Conservation (phyloP, 1,140 invertebrate species). For the Brachionus calyciflorus region DNA sequence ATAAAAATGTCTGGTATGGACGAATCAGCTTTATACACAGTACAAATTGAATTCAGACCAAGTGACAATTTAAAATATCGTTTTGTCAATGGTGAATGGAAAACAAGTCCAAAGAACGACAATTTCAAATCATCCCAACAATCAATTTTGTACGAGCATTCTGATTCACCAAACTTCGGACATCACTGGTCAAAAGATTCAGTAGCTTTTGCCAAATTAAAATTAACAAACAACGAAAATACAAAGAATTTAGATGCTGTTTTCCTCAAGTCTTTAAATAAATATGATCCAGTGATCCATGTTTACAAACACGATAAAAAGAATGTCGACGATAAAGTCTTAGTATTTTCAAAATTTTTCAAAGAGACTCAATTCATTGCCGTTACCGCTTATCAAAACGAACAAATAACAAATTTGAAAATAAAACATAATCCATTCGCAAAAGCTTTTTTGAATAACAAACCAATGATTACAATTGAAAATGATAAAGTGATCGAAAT, state of each 20-base stretch:
- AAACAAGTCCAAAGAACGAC: slow-evolving; percentile 39
- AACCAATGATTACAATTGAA: slow-evolving; percentile 28
- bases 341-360: slow-evolving; percentile 92
- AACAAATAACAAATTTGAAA: slow-evolving; percentile 52
- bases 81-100: slow-evolving; percentile 45
- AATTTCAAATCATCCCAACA: slow-evolving; percentile 2
- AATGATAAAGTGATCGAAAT: slow-evolving; percentile 2
- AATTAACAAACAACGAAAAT: slow-evolving; percentile 46
- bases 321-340: slow-evolving; percentile 24
- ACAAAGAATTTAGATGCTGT: slow-evolving; percentile 63
- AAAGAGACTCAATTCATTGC: slow-evolving; percentile 99
- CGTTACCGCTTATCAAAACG: slow-evolving; percentile 62
- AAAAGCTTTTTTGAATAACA: slow-evolving; percentile 48
- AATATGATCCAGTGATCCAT: slow-evolving; percentile 98
- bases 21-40: slow-evolving; percentile 4
- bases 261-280: slow-evolving; percentile 99
- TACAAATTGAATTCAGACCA: slow-evolving; percentile 21
- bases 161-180: slow-evolving; percentile 33
- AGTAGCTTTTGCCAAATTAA: slow-evolving; percentile 27
- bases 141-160: not conserved
- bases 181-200: slow-evolving; percentile 40
- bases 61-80: slow-evolving; percentile 40
- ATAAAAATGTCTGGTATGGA: not conserved
- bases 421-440: slow-evolving; percentile 49
- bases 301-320: slow-evolving; percentile 72